Evolutionary conservation across 1,140 invertebrate species (phyloP).

Genomic region (Drosophila sproati): DNA sequence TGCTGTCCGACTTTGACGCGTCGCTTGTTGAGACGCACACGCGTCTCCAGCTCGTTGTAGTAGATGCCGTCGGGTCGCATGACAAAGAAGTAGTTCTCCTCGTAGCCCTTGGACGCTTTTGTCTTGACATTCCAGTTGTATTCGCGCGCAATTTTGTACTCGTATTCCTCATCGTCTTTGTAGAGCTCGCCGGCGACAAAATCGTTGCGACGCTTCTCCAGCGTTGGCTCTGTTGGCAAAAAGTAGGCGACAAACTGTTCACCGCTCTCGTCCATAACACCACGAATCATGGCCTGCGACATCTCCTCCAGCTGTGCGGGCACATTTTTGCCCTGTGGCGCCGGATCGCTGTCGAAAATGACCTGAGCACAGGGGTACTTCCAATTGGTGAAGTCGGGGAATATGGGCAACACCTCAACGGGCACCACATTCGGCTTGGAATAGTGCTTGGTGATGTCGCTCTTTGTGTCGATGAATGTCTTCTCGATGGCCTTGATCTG

Average conservation of each 20-base stretch:
- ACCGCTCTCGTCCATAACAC: constrained; percentile 98
- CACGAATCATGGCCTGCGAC: constrained; percentile 99
- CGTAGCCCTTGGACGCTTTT: constrained; percentile 98
- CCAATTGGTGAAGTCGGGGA: constrained; percentile 98
- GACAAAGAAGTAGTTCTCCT: constrained; percentile 99
- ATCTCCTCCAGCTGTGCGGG: constrained; percentile 97
- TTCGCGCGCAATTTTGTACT: constrained; percentile 97
- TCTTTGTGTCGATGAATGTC: constrained; percentile 97
- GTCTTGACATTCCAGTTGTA: constrained; percentile 99
- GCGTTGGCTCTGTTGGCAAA: constrained; percentile 96
- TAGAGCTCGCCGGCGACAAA: constrained; percentile 92
- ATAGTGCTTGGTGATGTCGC: constrained; percentile 95
- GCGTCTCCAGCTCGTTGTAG: constrained; percentile 98
- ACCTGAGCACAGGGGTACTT: constrained; percentile 99
- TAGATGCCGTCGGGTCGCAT: constrained; percentile 95
- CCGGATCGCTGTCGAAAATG: constrained; percentile 99
- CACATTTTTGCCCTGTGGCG: constrained; percentile 91
- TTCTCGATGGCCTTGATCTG: constrained; percentile 99
- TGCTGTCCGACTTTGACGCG: constrained; percentile 90
- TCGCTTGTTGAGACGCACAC: constrained; percentile 96
- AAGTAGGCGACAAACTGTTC: constrained; percentile 99
- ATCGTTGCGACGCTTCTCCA: constrained; percentile 94
- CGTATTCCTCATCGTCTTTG: constrained; percentile 96
- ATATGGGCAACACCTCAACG: constrained; percentile 95
- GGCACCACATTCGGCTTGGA: constrained; percentile 96